Evolutionary conservation across 2,113 vertebrate species (phyloP), one percentile per base, ranked within the genome.

Genomic region (Pelobates fuscus): DNA sequence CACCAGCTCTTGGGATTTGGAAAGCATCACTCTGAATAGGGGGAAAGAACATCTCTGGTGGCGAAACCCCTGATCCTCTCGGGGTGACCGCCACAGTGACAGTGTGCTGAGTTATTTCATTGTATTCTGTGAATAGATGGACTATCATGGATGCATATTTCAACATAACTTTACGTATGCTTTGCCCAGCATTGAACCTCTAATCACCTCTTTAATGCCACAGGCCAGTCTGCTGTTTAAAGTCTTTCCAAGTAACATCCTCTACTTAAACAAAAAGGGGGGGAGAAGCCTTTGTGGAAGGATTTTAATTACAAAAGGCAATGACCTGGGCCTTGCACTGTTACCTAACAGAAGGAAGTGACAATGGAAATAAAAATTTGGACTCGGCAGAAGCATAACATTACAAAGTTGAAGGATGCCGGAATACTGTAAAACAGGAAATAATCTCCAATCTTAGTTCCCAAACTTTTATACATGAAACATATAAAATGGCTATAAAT

Each of bases 301-400:
- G 30, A 70, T 18, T 23, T 5, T 21, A 2, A 10, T 27, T 46
- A 23, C 32, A 32, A 20, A 12, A 32, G 10, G 37, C 25, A 4
- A 3, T 44, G n/a, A 61, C 55, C 69, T 11, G 2, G 24, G 25
- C 6, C 24, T 14, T 2, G 11, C n/a, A 18, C n/a, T 44, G 15
- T 29, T 43, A 70, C 29, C 21, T 21, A 24, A 17, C 41, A 26
- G 69, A 24, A 71, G 69, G 69, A 71, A 61, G 57, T 46, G 37
- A 46, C 23, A 15, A 46, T 71, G 69, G 69, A 61, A 71, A 71
- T 29, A 37, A 60, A 24, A 61, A 71, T 60, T 23, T 10, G 17
- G 5, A 55, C 21, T 7, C n/a, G 8, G 20, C 52, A 23, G 4
- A 55, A 46, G 4, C 37, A 20, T 14, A 27, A 52, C 55, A 60